Base-by-base conservation (phyloP, 2,888 invertebrate genomes). In the Tenthredo amoena region DNA sequence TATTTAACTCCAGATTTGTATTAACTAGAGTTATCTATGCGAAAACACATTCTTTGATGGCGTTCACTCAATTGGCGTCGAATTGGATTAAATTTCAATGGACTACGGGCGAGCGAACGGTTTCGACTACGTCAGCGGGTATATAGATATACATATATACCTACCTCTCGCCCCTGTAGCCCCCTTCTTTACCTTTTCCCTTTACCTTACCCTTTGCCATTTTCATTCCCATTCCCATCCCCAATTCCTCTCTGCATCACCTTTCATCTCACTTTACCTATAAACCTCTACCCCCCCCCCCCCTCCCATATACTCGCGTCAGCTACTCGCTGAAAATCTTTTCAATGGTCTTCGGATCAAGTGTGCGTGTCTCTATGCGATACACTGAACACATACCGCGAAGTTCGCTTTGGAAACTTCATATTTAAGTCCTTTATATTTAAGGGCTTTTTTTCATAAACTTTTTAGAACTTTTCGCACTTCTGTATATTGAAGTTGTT, bases 31-130 rank as follows among this genome's bases (percentile, higher is more conserved):
- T 74, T 40, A 74, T 26, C 40, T 74, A 74, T 43, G 40, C 55
- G 43, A 43, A n/a, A n/a, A 34, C 12, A 71, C 15, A 43, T 74
- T 40, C 37, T 74, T 26, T 74, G 40, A 74, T 43, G 40, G 72
- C n/a, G 40, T 74, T 77, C 37, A 77, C 47, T 77, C 50, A 9
- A 81, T 81, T 62, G 58, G 26, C 58, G 40, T 62, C 1, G 40
- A 81, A 81, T 81, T 62, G 62, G 81, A 81, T 58, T 34, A 81
- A 62, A 81, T 81, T 81, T 81, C 37, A 62, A 81, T 68, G 68
- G 68, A 68, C 34, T 34, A 68, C 26, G 15, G 15, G 12, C 31
- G 55, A 55, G n/a, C 34, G 18, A 34, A 34, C 34, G 34, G 68
- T 15, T 34, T 15, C 31, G 1, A 26, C 21, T 18, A 68, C 68